These are phyloP conservation scores for Bombus turneri DNA, from an alignment of 1,140 invertebrate genomes.

Conservation along the genomic window DNA sequence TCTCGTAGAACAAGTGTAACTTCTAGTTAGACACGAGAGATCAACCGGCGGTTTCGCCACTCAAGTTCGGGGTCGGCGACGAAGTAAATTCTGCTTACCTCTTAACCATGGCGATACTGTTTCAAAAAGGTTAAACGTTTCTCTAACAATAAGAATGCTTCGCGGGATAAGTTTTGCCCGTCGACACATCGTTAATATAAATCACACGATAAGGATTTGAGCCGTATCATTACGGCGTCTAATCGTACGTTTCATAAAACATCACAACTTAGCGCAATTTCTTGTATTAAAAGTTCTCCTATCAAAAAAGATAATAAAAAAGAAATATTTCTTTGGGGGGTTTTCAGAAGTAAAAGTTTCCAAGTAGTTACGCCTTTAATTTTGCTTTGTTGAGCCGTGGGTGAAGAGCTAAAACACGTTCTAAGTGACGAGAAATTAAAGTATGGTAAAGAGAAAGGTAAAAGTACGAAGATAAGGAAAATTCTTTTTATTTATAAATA, in stretches of 20 bases:
- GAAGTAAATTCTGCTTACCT: constrained; percentile 59
- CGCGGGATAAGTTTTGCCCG: not conserved
- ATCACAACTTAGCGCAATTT: not conserved
- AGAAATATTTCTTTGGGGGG: too few species aligned
- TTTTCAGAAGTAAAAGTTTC: too few species aligned
- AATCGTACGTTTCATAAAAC: too few species aligned
- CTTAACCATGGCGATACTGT: constrained; percentile 31
- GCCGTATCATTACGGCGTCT: too few species aligned
- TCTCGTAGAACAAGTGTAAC: constrained; percentile 55
- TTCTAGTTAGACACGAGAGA: constrained; percentile 63
- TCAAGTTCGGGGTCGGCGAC: constrained; percentile 46
- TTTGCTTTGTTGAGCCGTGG: not conserved
- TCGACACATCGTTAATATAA: not conserved
- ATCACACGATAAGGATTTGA: not conserved
- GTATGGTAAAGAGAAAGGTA: not conserved
- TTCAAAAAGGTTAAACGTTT: constrained; percentile 25
- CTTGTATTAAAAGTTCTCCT: not conserved
- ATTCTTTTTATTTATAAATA: too few species aligned
- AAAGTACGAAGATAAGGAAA: not conserved
- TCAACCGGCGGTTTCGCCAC: constrained; percentile 49
- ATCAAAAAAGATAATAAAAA: not conserved
- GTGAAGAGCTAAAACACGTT: not conserved
- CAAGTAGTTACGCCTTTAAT: not conserved
- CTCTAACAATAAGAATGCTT: constrained; percentile 23
- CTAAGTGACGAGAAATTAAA: not conserved